Base-by-base conservation (phyloP, 2,888 invertebrate genomes). In the Tuta absoluta region DNA sequence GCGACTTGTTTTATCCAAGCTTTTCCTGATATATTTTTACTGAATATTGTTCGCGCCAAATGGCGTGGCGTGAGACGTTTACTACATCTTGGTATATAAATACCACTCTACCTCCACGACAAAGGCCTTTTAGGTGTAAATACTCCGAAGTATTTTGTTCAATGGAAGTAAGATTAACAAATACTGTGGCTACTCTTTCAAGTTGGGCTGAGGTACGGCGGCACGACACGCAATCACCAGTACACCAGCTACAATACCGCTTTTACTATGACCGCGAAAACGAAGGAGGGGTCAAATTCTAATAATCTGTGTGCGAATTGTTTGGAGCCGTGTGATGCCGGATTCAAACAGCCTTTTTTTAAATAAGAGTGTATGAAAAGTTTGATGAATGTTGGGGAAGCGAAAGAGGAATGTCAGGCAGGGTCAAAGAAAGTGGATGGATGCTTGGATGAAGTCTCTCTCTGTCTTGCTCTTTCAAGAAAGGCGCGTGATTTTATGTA, bases 101-200 rank as follows among this genome's bases (percentile, higher is more conserved):
- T 17, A 10, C 28, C 23, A 37, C 33, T 58, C 17, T 19, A 45
- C 65, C 67, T 70, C 68, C 53, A 68, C 67, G 63, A 63, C 58
- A 65, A 65, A 69, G 68, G 69, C 67, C 69, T 71, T 69, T 69
- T 70, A 69, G 70, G 77, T 76, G 74, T 75, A 63, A 65, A 62
- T 37, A 75, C 74, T 77, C 75, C 76, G 77, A 80, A 81, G 83
- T 84, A 85, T 85, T 86, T 84, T 78, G 82, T 80, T 86, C 85
- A 86, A 85, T 85, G 83, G 84, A 85, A 82, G 81, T 77, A 82
- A 86, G 86, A 87, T 86, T 86, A 88, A 85, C 88, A 87, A 89
- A 89, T 80, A 82, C 80, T 75, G 82, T 78, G 82, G 85, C 82
- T 81, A 86, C 86, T 86, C 83, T 82, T 85, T 85, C 82, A 82